These are phyloP conservation scores for Telenomus remus DNA, from an alignment of 1,140 invertebrate species.

Conservation along the genomic window DNA sequence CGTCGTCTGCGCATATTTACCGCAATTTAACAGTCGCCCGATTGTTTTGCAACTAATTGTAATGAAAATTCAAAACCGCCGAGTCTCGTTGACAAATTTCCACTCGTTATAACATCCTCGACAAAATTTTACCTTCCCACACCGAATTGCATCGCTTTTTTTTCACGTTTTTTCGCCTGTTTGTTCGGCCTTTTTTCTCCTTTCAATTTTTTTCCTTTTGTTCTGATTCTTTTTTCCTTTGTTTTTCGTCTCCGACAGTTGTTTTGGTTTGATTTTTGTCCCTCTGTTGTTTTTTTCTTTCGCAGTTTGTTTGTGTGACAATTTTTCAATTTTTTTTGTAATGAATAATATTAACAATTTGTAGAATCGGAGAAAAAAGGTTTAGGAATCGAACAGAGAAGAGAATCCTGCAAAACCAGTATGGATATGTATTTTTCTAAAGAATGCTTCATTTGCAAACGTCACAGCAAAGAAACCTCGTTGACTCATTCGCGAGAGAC, in stretches of 20 bases:
- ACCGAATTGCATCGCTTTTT: no score
- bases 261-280: no score
- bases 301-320: no score
- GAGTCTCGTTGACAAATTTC: no score
- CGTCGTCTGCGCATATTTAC: conserved; percentile 16
- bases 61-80: not conserved
- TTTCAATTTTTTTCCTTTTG: no score
- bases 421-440: conserved; percentile 38
- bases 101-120: no score
- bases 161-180: no score
- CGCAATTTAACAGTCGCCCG: conserved; percentile 1
- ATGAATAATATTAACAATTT: conserved; percentile 42
- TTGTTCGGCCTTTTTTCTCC: no score
- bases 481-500: conserved; percentile 41
- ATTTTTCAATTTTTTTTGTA: conserved; percentile 29
- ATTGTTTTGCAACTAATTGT: not conserved
- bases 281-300: no score
- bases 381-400: conserved; percentile 37
- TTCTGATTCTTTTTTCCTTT: no score
- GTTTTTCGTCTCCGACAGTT: no score
- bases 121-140: no score
- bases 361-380: conserved; percentile 21
- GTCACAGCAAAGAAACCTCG: conserved; percentile 43
- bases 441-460: conserved; percentile 51
- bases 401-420: conserved; percentile 47